Conservation (phyloP, 2,797 vertebrate genomes). For the Hemitrygon akajei region DNA sequence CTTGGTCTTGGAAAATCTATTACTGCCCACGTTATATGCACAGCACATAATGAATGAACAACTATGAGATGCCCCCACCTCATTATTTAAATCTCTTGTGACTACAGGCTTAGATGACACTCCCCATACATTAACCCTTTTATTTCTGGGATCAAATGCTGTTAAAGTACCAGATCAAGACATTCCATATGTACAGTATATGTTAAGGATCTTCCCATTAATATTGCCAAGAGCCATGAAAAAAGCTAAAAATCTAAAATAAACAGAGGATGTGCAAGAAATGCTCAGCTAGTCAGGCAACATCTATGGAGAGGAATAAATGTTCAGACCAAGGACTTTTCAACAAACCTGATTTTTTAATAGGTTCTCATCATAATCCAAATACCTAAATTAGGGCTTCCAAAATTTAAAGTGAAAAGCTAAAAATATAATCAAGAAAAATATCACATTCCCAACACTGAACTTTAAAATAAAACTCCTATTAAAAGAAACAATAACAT, state of each 20-base stretch:
- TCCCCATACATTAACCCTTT: too few relatives aligned
- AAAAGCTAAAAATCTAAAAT: too few relatives aligned
- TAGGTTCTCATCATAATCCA: background rate
- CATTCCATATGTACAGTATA: background rate
- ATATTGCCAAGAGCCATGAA: background rate
- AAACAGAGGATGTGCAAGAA: too few relatives aligned
- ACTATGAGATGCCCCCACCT: too few relatives aligned
- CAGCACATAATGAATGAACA: too few relatives aligned
- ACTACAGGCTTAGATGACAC: too few relatives aligned
- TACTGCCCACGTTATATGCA: too few relatives aligned
- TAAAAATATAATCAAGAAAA: background rate
- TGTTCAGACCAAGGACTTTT: too few relatives aligned
- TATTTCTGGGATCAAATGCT: background rate
- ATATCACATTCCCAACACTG: background rate
- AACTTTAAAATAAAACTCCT: background rate
- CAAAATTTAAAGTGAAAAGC: background rate
- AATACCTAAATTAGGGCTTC: background rate
- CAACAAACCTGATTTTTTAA: background rate
- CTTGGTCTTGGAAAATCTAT: too few relatives aligned
- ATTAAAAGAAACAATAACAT: background rate
- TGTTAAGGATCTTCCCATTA: background rate
- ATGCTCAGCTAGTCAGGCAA: too few relatives aligned
- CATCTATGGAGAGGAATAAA: too few relatives aligned
- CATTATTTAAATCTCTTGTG: too few relatives aligned
- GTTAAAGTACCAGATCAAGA: background rate